These are phyloP conservation scores for Ariolimax columbianus DNA, from an alignment of 2,888 invertebrate species.

Conservation along the genomic window DNA sequence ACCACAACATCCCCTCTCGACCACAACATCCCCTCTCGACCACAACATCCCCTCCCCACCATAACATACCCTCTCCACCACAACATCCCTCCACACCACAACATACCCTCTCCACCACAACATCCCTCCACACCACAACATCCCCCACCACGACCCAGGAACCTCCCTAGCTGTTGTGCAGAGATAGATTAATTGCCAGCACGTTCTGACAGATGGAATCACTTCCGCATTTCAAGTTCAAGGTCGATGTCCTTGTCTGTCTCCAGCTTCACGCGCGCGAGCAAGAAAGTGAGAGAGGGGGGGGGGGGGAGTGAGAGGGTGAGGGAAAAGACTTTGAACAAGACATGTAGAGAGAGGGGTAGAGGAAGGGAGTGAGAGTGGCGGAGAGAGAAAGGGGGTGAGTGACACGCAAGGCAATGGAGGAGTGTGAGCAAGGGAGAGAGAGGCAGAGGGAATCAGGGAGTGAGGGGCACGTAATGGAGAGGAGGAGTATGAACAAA, in stretches of 20 bases:
- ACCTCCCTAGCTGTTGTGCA: not conserved
- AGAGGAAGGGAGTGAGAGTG: not conserved
- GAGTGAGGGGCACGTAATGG: not conserved
- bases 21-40: too few relatives aligned
- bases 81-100: too few relatives aligned
- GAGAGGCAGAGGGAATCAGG: conserved; percentile 15
- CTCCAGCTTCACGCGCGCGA: not conserved
- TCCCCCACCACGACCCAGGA: not conserved
- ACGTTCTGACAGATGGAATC: not conserved
- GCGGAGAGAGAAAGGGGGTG: not conserved
- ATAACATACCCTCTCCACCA: too few relatives aligned
- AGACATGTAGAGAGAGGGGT: not conserved
- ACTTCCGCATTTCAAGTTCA: not conserved
- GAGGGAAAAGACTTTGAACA: not conserved
- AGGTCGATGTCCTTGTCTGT: not conserved
- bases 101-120: not conserved
- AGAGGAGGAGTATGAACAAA: not conserved
- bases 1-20: too few relatives aligned
- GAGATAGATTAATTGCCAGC: not conserved
- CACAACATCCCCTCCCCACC: too few relatives aligned
- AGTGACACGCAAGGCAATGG: not conserved
- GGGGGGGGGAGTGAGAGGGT: not conserved
- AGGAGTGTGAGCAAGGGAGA: conserved; percentile 7
- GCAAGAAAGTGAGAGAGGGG: not conserved
- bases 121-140: not conserved